Evolutionary conservation across 2,888 invertebrate genomes (phyloP), one percentile per base, ranked within the genome.

Genomic region (Erebia palarica): DNA sequence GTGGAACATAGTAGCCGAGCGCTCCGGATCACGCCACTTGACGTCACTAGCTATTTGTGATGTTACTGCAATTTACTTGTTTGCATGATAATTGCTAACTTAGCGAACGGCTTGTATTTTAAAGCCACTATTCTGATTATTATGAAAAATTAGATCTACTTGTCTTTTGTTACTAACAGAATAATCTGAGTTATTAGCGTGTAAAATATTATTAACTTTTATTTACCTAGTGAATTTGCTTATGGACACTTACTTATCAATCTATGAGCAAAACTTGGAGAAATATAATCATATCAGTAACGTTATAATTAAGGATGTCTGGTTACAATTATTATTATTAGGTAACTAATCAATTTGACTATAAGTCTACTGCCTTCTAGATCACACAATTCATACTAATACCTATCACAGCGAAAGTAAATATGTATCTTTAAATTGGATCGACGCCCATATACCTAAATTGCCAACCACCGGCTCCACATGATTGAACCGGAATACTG

Each of bases 11-110:
- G 42, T 10, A 65, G 71, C 57, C 59, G 18, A 36, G 27, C 65
- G 65, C 51, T 65, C 53, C 51, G 1, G 71, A 73, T 73, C 73
- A 73, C 73, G 71, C 73, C 73, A 73, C 60, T 42, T 64, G 53
- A 64, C 71, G 73, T 73, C 73, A 73, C 60, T 61, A 16, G 16
- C 49, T 68, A 53, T 71, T 65, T 69, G 55, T 59, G 21, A 65
- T 57, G 42, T 65, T 58, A 53, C 53, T 60, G 65, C 65, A 72
- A 72, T 69, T 60, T 49, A 65, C 65, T 63, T 66, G 42, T 63
- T 61, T 66, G 55, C 65, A 63, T 21, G 57, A 49, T 65, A 61
- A 72, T 63, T 60, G 51, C 60, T 61, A 44, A 64, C 27, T 61
- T 47, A 5, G 47, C 61, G 16, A 10, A 60, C 51, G 57, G 55